Evolutionary conservation across 2,888 invertebrate species (phyloP), one percentile per base, ranked within the genome.

Genomic region (Macrophya alboannulata): DNA sequence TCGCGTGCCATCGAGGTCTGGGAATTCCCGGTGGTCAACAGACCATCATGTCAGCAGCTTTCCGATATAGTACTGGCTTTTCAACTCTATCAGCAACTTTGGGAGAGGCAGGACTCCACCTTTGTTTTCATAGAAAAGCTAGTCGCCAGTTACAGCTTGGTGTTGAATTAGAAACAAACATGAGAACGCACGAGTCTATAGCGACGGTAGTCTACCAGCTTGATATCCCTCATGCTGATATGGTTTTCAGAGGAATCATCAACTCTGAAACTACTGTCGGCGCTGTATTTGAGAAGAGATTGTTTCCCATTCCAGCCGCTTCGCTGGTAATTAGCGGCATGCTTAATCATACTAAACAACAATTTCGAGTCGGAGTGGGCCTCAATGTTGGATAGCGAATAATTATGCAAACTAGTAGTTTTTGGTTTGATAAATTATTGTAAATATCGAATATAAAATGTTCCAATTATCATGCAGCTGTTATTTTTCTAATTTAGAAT

Each of bases 1-100:
- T 93, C 12, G 92, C 92, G 0, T 92, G 89, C 83, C 87, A 90
- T 25, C 89, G 90, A 17, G 90, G 90, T 10, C 86, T 89, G 0
- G 88, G 86, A 81, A 86, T 91, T 45, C 90, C 90, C 2, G 88
- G 89, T 3, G 90, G 89, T 9, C 90, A 89, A 79, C 89, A 90
- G 76, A 90, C 92, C 0, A 89, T 91, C 6, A 88, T 93, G 87
- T 90, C 92, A 15, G 86, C 86, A 4, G 93, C 93, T 17, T 89
- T 90, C 84, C 94, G 95, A 86, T 94, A 95, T 89, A 92, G 94
- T 84, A 95, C 94, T 8, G 95, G 95, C 91, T 95, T 96, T 89
- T 95, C 96, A 0, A 96, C 96, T 89, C 94, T 97, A 90, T 96
- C 97, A 0, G 96, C 96, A 4, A 97, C 97, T 0, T 77, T 97